Evolutionary conservation across 2,888 invertebrate genomes (phyloP).

Genomic region (Watsonalla binaria): DNA sequence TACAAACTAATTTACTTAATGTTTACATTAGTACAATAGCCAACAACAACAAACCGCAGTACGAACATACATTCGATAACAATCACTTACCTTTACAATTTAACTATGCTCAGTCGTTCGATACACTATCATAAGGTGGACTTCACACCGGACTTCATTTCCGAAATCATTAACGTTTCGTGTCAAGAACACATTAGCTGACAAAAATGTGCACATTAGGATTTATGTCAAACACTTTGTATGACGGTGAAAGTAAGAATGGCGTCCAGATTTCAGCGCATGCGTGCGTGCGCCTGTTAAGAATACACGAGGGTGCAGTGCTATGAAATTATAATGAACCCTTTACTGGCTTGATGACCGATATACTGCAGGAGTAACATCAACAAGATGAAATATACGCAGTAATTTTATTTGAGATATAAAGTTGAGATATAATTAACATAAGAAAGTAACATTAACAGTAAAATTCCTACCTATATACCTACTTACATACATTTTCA

Average conservation of each 20-base stretch:
- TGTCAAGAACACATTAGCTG: conserved; percentile 73
- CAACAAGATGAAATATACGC: background rate
- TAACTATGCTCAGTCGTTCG: conserved; percentile 30
- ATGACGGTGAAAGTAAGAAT: conserved; percentile 63
- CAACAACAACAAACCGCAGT: conserved; percentile 26
- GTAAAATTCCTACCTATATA: too few relatives aligned
- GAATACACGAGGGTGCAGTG: conserved; percentile 35
- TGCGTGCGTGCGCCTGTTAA: conserved; percentile 46
- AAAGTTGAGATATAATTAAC: too few relatives aligned
- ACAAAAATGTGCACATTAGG: conserved; percentile 52
- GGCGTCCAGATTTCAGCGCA: conserved; percentile 70
- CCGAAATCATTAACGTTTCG: conserved; percentile 58
- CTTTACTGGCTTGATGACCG: conserved; percentile 16
- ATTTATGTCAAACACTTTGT: conserved; percentile 65
- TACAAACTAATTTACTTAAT: conserved; percentile 3
- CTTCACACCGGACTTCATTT: conserved; percentile 59
- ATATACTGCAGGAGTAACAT: background rate
- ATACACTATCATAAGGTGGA: conserved; percentile 69
- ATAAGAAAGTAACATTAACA: too few relatives aligned
- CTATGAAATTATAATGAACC: conserved; percentile 33
- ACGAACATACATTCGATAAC: conserved; percentile 36
- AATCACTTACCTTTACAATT: conserved; percentile 48
- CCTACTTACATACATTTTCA: too few relatives aligned
- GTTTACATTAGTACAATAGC: conserved; percentile 22
- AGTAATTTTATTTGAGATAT: too few relatives aligned